Evolutionary conservation across 2,113 vertebrate genomes (phyloP).

Genomic region (Passerina amoena): DNA sequence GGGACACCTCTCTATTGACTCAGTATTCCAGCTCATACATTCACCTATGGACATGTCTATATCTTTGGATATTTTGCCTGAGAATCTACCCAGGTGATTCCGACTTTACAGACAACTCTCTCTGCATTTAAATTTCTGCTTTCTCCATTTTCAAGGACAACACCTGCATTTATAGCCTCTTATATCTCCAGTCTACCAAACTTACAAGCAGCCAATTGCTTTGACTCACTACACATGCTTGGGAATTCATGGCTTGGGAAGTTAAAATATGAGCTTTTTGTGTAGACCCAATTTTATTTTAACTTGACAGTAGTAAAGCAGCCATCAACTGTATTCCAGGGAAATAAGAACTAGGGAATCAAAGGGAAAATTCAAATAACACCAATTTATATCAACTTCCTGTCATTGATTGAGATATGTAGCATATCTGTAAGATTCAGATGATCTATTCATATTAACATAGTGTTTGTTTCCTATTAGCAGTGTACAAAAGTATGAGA

Average conservation of each 20-base stretch:
- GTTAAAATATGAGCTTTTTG: background rate
- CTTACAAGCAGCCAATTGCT: accelerated
- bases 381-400: background rate
- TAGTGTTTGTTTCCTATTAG: background rate
- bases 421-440: background rate
- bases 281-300: background rate
- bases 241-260: background rate
- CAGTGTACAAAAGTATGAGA: background rate
- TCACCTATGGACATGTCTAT: background rate
- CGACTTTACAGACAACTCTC: background rate
- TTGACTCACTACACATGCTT: background rate
- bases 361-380: background rate
- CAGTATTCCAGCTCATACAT: background rate
- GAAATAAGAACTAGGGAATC: background rate
- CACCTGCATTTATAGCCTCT: background rate
- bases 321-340: background rate
- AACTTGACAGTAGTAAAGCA: background rate
- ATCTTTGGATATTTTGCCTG: background rate
- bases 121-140: background rate
- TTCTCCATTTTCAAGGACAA: background rate
- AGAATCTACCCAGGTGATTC: background rate
- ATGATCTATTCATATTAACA: background rate
- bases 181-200: background rate
- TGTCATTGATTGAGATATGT: background rate
- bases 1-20: background rate